These are phyloP conservation scores for Scolopax rusticola DNA, from an alignment of 2,797 vertebrate species.

Conservation along the genomic window DNA sequence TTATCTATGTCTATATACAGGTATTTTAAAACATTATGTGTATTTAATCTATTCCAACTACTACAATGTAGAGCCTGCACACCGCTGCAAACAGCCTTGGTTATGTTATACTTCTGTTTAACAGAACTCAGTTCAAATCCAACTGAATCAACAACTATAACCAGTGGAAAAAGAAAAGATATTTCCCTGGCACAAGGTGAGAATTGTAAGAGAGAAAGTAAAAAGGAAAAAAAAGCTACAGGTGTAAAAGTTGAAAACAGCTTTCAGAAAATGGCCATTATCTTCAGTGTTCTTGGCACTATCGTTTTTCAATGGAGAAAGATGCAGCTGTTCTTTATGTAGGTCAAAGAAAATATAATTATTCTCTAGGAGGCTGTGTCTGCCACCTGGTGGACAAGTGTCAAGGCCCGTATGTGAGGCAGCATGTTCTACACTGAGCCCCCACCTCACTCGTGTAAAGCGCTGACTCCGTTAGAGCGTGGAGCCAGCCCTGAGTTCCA, in stretches of 20 bases:
- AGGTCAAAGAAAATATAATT: background rate
- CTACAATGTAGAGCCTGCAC: background rate
- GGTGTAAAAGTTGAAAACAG: background rate
- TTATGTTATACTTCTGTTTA: background rate
- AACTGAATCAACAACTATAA: background rate
- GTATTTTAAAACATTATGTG: background rate
- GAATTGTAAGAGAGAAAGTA: background rate
- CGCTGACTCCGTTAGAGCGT: background rate
- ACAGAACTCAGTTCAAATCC: background rate
- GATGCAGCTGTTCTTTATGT: background rate
- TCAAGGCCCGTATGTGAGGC: background rate
- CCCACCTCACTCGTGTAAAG: no score
- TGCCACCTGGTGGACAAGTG: background rate
- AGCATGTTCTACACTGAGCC: accelerated
- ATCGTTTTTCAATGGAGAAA: background rate
- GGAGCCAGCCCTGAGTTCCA: background rate
- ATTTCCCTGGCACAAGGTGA: background rate
- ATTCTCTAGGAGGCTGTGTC: background rate
- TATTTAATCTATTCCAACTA: background rate
- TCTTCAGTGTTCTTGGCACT: background rate
- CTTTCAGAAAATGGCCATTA: background rate
- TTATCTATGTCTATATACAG: background rate
- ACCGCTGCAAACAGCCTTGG: background rate
- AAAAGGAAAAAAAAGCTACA: background rate
- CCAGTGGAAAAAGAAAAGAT: background rate